Evolutionary conservation across 2,888 invertebrate genomes (phyloP), one percentile per base, ranked within the genome.

Genomic region (Chrysolina oricalcia): DNA sequence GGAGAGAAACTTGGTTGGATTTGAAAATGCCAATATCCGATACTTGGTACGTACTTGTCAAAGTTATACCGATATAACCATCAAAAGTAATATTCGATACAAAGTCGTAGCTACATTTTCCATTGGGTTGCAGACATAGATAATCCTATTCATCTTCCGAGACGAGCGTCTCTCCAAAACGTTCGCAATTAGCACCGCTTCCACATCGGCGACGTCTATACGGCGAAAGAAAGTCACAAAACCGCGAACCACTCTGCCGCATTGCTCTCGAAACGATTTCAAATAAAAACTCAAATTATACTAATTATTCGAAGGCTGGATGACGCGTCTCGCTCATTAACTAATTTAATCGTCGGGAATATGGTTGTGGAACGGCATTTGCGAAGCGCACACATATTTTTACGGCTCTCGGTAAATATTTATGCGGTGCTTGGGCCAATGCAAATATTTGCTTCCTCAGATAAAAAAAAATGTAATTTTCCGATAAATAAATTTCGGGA

Each of bases 291-390:
- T 50, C n/a, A 56, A 68, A 53, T 68, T 50, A 68, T 53, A 50
- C 68, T 68, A 68, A 68, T 68, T 68, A 68, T 68, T 68, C 56
- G 68, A 68, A 68, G 68, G 68, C 68, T 68, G 53, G 68, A 68
- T 68, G 68, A 68, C 68, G 68, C 68, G 68, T 23, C 56, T 21
- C 56, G 56, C 50, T 68, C 56, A 68, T 68, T 68, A 68, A 68
- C 68, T 68, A 68, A 53, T 59, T 59, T 59, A 59, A 59, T 59
- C 23, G 59, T 59, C 35, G 59, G 59, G 59, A 59, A 59, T 59
- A 59, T 35, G 27, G 59, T 21, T 21, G n/a, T 46, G 66, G 46
- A 40, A 66, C 46, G 66, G 48, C 66, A 46, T 66, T 46, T 23
- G 59, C 66, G 21, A 66, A 50, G 48, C 50, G 13, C 46, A 43